Conservation (phyloP, 2,888 invertebrate genomes). For the Melipona beecheii region DNA sequence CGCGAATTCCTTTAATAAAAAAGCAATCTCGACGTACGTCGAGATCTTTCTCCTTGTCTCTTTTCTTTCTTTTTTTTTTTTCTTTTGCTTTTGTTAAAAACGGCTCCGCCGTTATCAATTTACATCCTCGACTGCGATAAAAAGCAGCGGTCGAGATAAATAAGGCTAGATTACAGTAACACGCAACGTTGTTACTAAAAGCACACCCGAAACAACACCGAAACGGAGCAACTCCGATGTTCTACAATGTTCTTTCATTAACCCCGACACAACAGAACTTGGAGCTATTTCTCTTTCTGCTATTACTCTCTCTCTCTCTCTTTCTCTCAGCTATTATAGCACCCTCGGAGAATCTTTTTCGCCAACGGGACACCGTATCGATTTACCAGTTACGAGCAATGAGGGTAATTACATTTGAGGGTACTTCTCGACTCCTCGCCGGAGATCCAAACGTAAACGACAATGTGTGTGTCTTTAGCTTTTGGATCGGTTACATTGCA, state of each 20-base stretch:
- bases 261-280: neutral
- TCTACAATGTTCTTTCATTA: constrained; percentile 10
- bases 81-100: neutral
- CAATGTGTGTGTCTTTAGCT: constrained; percentile 1
- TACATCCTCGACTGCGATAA: neutral
- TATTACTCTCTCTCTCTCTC: neutral
- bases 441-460: neutral
- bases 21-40: neutral
- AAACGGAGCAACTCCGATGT: neutral
- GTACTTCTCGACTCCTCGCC: constrained; percentile 12
- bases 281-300: neutral
- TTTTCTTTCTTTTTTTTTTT: too few species aligned
- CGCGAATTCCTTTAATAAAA: neutral
- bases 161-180: neutral
- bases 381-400: constrained; percentile 22
- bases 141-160: neutral
- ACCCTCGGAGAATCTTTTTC: constrained; percentile 14
- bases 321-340: neutral
- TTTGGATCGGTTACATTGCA: neutral
- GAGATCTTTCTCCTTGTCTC: neutral
- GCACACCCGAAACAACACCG: neutral
- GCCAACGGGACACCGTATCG: constrained; percentile 24
- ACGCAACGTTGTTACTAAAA: neutral
- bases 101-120: neutral
- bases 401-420: constrained; percentile 28